phyloP scores from a whole-genome alignment of 2,888 invertebrate species.

The Limnephilus marmoratus region DNA sequence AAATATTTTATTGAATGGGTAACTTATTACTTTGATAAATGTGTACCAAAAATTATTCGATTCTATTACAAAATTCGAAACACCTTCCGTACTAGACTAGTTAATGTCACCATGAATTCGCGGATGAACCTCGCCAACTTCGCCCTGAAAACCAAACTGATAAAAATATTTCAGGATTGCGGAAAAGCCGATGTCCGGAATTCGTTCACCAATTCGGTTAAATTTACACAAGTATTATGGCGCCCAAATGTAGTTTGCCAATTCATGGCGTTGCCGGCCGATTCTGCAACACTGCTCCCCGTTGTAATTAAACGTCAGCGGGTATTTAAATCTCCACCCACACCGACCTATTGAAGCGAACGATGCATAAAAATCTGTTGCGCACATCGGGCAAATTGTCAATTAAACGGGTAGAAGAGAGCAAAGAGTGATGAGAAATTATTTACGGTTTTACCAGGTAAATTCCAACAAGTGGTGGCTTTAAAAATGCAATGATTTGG shows the following conservation, averaged over 20 bases:
- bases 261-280: constrained; percentile 27
- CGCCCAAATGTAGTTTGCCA: constrained; percentile 26
- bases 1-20: no score
- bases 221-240: constrained; percentile 33
- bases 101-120: neutral
- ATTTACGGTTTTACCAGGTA: neutral
- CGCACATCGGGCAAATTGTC: constrained; percentile 13
- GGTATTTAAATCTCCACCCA: constrained; percentile 58
- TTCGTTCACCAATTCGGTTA: constrained; percentile 27
- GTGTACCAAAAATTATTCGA: neutral
- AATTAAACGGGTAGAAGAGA: constrained; percentile 10
- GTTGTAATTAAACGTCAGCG: constrained; percentile 63
- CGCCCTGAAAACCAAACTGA: neutral
- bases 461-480: constrained; percentile 16
- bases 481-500: constrained; percentile 20
- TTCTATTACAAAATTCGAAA: neutral
- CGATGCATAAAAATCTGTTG: constrained; percentile 36
- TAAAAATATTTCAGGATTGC: neutral
- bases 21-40: neutral
- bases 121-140: neutral
- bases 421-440: constrained; percentile 6
- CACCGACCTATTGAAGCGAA: constrained; percentile 26
- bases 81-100: neutral
- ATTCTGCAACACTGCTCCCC: constrained; percentile 47
- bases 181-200: neutral